A percentile compares a stretch with the other conserved stretches of the same genome.
These are phyloP conservation scores for Lophochroa leadbeateri DNA, from an alignment of 2,113 vertebrate genomes.

Conservation along the genomic window DNA sequence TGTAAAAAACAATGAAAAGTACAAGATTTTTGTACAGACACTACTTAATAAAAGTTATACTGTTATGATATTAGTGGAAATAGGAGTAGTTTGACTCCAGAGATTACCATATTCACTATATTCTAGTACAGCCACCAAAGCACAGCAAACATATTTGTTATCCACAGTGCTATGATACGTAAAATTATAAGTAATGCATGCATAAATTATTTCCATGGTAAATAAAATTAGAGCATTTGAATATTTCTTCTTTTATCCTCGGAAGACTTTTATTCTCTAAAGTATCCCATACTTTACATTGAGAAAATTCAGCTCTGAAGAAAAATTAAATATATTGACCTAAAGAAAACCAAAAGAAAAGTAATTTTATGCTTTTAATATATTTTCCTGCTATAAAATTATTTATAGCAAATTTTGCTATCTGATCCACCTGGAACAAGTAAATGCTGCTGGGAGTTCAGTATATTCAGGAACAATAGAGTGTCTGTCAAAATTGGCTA, in stretches of 20 bases:
- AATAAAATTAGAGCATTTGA: conserved; percentile 22
- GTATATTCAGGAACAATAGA: background rate
- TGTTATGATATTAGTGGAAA: conserved; percentile 17
- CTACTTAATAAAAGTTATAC: conserved; percentile 3
- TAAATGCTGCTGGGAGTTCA: background rate
- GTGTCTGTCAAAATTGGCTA: background rate
- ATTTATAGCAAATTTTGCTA: background rate
- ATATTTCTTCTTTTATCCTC: background rate
- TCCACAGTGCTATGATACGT: background rate
- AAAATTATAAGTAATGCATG: background rate
- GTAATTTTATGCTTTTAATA: background rate
- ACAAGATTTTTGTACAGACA: conserved; percentile 34
- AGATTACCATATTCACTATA: conserved; percentile 19
- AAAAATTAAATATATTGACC: background rate
- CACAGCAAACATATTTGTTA: conserved; percentile 29
- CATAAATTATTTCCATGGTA: conserved; percentile 37
- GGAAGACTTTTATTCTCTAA: background rate
- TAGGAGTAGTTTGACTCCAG: conserved; percentile 31
- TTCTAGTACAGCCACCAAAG: conserved; percentile 38
- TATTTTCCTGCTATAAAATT: background rate
- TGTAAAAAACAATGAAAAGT: background rate
- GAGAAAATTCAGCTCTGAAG: background rate
- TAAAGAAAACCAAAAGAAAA: background rate
- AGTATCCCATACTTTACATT: background rate
- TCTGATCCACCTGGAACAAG: background rate